These are phyloP conservation scores for Leptopilina drosophilae DNA, from an alignment of 2,888 invertebrate genomes.

Conservation along the genomic window DNA sequence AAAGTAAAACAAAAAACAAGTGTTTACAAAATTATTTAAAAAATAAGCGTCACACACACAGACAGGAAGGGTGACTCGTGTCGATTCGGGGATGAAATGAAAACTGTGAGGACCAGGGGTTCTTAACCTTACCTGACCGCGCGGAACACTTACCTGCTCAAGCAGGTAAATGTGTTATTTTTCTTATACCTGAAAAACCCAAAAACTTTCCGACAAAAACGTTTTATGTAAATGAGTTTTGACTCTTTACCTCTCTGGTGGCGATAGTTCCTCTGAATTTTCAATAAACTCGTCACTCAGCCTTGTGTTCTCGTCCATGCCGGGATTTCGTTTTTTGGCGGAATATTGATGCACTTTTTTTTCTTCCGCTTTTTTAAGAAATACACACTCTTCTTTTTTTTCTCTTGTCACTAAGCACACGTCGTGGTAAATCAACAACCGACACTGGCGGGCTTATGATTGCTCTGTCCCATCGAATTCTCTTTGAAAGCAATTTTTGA, in stretches of 20 bases:
- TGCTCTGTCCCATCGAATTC: slow-evolving; percentile 10
- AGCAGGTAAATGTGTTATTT: slow-evolving; percentile 38
- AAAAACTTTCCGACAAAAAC: slow-evolving; percentile 42
- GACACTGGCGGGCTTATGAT: slow-evolving; percentile 50
- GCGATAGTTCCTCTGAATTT: slow-evolving; percentile 63
- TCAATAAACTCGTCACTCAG: slow-evolving; percentile 57
- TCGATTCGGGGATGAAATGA: slow-evolving; percentile 30
- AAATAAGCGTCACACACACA: not conserved
- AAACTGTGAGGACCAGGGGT: slow-evolving; percentile 36
- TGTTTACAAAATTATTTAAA: not conserved
- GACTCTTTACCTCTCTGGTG: slow-evolving; percentile 64
- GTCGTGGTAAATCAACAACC: slow-evolving; percentile 20
- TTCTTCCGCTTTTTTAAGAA: too few species aligned
- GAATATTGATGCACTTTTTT: slow-evolving; percentile 58
- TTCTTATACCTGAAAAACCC: not conserved
- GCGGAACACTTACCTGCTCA: slow-evolving; percentile 25
- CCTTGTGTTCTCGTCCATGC: slow-evolving; percentile 60
- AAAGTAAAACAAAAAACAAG: not conserved
- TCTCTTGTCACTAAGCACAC: slow-evolving; percentile 1
- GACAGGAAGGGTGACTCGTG: slow-evolving; percentile 17
- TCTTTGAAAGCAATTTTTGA: not conserved
- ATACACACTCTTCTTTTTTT: not conserved
- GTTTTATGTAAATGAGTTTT: slow-evolving; percentile 43
- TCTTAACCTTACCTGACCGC: slow-evolving; percentile 58
- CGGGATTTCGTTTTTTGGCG: slow-evolving; percentile 62